A percentile compares a stretch with the other conserved stretches of the same genome.
Conservation (phyloP, 23 tunicate species). For the Clavelina lepadiformis region DNA sequence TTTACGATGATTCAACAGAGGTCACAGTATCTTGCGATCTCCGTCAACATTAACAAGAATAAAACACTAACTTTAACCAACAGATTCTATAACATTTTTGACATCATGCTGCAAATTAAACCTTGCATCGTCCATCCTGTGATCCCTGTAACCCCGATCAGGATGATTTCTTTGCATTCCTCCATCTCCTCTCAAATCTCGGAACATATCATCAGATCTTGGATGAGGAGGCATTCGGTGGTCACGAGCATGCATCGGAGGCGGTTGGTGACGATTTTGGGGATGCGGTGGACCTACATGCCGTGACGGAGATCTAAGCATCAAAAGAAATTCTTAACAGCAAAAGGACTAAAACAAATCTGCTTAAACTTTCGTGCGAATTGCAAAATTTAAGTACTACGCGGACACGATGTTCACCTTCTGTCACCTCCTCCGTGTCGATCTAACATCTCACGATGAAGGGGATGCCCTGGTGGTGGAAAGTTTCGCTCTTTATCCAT, state of each 20-base stretch:
- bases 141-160: slow-evolving; percentile 15
- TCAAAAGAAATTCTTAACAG: neutral
- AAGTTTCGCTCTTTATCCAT: slow-evolving; percentile 7
- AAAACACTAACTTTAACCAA: too few species aligned
- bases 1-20: too few species aligned
- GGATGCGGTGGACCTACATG: slow-evolving; percentile 16
- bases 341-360: neutral
- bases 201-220: slow-evolving; percentile 13
- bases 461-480: slow-evolving; percentile 28
- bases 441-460: slow-evolving; percentile 31
- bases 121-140: neutral
- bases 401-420: neutral
- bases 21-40: too few species aligned
- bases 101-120: neutral
- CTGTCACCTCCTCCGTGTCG: slow-evolving; percentile 17
- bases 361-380: neutral
- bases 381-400: neutral
- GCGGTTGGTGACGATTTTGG: slow-evolving; percentile 41
- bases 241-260: slow-evolving; percentile 37
- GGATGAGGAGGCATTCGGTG: slow-evolving; percentile 13
- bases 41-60: too few species aligned
- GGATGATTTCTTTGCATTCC: slow-evolving; percentile 27
- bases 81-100: too few species aligned
- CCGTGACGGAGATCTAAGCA: slow-evolving; percentile 35
- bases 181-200: slow-evolving; percentile 12